Evolutionary conservation across 2,113 vertebrate genomes (phyloP).

Genomic region (Rhinopomastus cyanomelas): DNA sequence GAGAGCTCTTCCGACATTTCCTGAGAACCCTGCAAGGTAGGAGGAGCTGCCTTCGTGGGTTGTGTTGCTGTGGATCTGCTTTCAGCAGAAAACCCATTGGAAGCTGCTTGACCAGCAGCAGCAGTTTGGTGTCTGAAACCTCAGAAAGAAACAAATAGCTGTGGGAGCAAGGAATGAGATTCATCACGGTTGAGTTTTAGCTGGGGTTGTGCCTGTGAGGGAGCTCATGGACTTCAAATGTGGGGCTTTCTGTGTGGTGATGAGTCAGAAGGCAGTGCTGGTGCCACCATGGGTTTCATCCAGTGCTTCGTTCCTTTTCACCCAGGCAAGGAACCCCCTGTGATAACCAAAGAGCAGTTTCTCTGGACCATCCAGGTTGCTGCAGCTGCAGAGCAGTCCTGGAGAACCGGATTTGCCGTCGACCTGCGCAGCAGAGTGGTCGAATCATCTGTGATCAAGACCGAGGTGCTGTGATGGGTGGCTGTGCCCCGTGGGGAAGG

Average conservation of each 20-base stretch:
- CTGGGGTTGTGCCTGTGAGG: too few relatives aligned
- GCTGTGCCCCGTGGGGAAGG: neutral
- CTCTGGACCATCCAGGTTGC: constrained; percentile 6
- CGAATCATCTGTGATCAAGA: neutral
- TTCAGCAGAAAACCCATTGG: accelerated
- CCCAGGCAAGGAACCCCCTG: constrained; percentile 42
- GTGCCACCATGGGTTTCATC: accelerated
- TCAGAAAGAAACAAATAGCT: accelerated
- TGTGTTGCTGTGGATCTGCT: neutral
- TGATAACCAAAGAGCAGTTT: constrained; percentile 62
- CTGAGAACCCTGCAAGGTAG: constrained; percentile 50
- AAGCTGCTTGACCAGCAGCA: neutral
- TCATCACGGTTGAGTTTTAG: accelerated
- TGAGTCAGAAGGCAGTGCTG: neutral
- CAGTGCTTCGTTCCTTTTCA: neutral
- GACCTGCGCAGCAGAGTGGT: neutral
- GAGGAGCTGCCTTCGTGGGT: neutral
- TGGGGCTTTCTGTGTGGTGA: accelerated
- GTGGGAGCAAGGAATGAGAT: neutral
- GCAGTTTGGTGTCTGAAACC: neutral
- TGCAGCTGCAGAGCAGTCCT: constrained; percentile 41
- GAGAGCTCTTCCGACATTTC: constrained; percentile 45
- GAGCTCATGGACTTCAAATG: too few relatives aligned
- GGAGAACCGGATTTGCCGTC: neutral
- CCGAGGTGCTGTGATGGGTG: neutral